Evolutionary conservation across 2,888 invertebrate species (phyloP).

Genomic region (Biston betularia): DNA sequence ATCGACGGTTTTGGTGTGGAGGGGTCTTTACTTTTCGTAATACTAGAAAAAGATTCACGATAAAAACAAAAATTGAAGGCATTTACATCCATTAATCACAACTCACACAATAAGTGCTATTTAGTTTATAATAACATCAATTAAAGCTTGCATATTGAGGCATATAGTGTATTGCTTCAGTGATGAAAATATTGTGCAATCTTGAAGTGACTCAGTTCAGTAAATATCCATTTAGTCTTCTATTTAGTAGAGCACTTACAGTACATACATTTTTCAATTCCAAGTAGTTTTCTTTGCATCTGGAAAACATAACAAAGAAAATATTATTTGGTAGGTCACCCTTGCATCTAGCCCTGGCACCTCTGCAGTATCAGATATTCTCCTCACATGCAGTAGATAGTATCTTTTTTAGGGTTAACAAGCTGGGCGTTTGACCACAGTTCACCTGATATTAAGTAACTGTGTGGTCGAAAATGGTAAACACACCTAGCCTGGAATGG

Average conservation of each 20-base stretch:
- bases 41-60: slow-evolving; percentile 3
- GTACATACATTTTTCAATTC: neutral
- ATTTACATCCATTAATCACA: slow-evolving; percentile 15
- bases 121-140: slow-evolving; percentile 26
- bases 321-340: neutral
- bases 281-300: slow-evolving; percentile 14
- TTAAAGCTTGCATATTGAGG: slow-evolving; percentile 43
- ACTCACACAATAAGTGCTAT: slow-evolving; percentile 21
- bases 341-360: too few species aligned
- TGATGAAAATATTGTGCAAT: slow-evolving; percentile 30
- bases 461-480: too few species aligned
- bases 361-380: too few species aligned
- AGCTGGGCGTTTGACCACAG: too few species aligned
- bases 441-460: too few species aligned
- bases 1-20: neutral
- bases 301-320: neutral
- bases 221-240: slow-evolving; percentile 7
- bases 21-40: neutral
- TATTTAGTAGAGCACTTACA: neutral
- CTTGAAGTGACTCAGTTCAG: slow-evolving; percentile 13
- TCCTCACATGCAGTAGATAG: too few species aligned
- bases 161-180: slow-evolving; percentile 35
- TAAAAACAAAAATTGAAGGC: slow-evolving; percentile 28
- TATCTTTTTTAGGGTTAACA: too few species aligned
- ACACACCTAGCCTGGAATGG: too few species aligned